Conservation (phyloP, 2,797 vertebrate species). For the Sternarchorhynchus goeldii region DNA sequence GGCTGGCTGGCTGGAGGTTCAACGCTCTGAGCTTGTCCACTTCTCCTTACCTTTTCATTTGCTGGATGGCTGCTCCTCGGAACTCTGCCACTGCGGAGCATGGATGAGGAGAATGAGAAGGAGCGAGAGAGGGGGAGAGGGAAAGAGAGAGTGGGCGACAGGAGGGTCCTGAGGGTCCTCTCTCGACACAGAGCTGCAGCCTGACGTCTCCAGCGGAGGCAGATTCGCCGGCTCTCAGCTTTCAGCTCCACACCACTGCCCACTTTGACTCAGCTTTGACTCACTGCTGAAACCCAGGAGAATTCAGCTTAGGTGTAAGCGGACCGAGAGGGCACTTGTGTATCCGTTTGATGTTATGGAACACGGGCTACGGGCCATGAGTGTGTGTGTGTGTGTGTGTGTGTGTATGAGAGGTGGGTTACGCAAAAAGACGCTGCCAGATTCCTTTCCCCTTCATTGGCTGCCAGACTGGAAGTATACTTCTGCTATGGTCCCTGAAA, state of each 20-base stretch:
- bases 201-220: slow-evolving; percentile 47
- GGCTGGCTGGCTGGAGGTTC: slow-evolving; percentile 12
- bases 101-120: slow-evolving; percentile 40
- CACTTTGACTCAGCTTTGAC: slow-evolving; percentile 15
- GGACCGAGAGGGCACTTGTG: background rate
- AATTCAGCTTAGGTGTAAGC: slow-evolving; percentile 3
- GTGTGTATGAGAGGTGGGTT: too few relatives aligned
- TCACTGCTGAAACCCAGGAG: slow-evolving; percentile 12
- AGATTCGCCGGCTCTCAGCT: slow-evolving; percentile 45
- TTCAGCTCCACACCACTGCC: background rate
- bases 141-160: background rate
- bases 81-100: slow-evolving; percentile 43
- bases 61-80: slow-evolving; percentile 54
- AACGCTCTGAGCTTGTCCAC: slow-evolving; percentile 14
- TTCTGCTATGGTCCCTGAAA: background rate
- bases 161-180: slow-evolving; percentile 42
- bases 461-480: background rate
- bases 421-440: too few relatives aligned
- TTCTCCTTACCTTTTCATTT: slow-evolving; percentile 52
- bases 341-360: background rate
- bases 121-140: slow-evolving; percentile 7
- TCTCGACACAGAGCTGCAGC: slow-evolving; percentile 34
- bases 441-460: background rate
- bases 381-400: too few relatives aligned
- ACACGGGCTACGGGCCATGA: background rate